Evolutionary conservation across 2,113 vertebrate genomes (phyloP), one percentile per base, ranked within the genome.

Genomic region (Xyliphius kryptos): DNA sequence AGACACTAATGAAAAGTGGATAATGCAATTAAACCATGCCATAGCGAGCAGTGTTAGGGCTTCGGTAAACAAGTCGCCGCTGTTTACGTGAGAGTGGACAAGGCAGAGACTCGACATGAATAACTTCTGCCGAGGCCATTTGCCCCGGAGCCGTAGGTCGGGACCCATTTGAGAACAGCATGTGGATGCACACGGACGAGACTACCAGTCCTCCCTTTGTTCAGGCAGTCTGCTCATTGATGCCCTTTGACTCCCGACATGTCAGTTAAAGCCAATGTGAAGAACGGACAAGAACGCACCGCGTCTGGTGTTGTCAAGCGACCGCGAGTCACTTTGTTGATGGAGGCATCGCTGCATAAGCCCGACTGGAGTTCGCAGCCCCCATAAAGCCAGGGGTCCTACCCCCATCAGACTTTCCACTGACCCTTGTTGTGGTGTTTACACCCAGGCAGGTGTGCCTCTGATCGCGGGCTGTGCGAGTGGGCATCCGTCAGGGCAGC

Each of bases 161-260:
- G 32, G 67, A 69, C 57, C 71, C 56, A 2, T 64, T 56, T 40
- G 52, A 63, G 66, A 61, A 57, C 54, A 55, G 55, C 51, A 53
- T 73, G 66, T 56, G 51, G 56, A 68, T 52, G 66, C 37, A 48
- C 59, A 40, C 20, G 37, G 56, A 57, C 8, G 10, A 37, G 21
- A 37, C 51, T 62, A 68, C 70, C 48, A 57, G 74, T 68, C 56
- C 44, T 63, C 53, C 66, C 63, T 14, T 38, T 53, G 67, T 62
- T 58, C 60, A 51, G 54, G 36, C 50, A 36, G 58, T 66, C 59
- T 69, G 63, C 37, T 63, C 22, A 52, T 67, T 26, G 38, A 48
- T 71, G 70, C 68, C 74, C 74, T 76, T 76, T 76, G 68, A 61
- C 71, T 73, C 58, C 12, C 49, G 19, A 70, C 71, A 71, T 66